Percentiles rank a stretch among this genome's conserved stretches.
Conservation (phyloP, 2,113 vertebrate genomes). For the Vidua macroura region DNA sequence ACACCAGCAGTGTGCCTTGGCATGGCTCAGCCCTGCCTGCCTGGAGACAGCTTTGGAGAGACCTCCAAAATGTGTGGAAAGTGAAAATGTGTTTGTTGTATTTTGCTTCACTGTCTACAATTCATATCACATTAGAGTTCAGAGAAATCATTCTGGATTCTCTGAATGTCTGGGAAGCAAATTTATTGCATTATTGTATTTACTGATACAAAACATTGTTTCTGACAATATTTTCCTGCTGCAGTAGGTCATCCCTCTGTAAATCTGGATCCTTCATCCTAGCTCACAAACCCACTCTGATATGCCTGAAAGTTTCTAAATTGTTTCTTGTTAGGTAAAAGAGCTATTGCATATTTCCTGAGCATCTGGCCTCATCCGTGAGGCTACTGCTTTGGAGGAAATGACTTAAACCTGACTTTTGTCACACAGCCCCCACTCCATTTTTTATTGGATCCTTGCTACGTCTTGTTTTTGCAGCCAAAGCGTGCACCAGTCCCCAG, state of each 20-base stretch:
- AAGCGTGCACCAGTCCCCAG: background rate
- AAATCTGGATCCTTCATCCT: background rate
- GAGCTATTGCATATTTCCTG: background rate
- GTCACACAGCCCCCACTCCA: background rate
- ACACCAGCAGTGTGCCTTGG: fast-evolving
- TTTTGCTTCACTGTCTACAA: background rate
- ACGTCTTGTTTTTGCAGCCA: background rate
- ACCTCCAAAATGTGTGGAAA: background rate
- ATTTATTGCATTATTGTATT: background rate
- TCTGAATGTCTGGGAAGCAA: background rate
- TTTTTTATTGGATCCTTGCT: background rate
- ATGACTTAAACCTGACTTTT: background rate
- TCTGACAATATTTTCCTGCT: background rate
- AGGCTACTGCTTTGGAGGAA: background rate
- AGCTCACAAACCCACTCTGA: background rate
- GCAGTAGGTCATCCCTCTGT: background rate
- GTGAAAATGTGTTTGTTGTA: background rate
- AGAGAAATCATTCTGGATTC: background rate
- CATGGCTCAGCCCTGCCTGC: background rate
- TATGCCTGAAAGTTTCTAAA: background rate
- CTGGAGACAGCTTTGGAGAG: background rate
- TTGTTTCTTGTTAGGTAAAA: background rate
- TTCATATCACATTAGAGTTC: background rate
- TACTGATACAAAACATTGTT: background rate
- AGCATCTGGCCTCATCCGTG: background rate